Conservation (phyloP, 1,140 invertebrate species). For the Philotrypesis tridentata region DNA sequence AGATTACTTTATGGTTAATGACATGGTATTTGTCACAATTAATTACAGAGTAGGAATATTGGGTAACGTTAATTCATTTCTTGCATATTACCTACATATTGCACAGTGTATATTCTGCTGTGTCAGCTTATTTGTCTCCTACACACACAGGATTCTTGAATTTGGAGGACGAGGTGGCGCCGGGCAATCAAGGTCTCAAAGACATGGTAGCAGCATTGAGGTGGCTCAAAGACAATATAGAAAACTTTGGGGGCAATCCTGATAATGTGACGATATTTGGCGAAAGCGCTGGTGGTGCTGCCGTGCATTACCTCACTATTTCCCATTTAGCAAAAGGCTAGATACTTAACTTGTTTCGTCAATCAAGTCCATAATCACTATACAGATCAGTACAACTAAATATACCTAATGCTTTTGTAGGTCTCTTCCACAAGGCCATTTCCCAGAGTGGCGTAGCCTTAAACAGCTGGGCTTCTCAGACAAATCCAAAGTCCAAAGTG, state of each 20-base stretch:
- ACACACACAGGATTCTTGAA: slow-evolving; percentile 63
- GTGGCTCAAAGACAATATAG: slow-evolving; percentile 76
- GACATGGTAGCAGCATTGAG: slow-evolving; percentile 70
- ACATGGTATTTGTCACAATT: slow-evolving; percentile 75
- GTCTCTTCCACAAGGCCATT: slow-evolving; percentile 34
- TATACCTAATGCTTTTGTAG: no score
- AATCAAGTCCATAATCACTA: background rate
- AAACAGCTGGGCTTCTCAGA: background rate
- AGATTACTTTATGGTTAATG: slow-evolving; percentile 71
- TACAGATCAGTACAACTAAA: background rate
- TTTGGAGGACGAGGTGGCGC: slow-evolving; percentile 54
- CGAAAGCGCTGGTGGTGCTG: slow-evolving; percentile 69
- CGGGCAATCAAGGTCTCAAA: slow-evolving; percentile 67
- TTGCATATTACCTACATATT: no score
- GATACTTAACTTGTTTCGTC: background rate
- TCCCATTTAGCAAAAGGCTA: no score
- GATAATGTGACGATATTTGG: slow-evolving; percentile 71
- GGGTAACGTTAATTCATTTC: no score
- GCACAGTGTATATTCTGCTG: background rate
- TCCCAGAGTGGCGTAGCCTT: background rate
- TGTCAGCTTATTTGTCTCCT: background rate
- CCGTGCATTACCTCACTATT: slow-evolving; percentile 66
- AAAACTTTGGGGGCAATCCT: slow-evolving; percentile 73
- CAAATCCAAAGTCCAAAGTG: slow-evolving; percentile 1
- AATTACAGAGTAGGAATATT: slow-evolving; percentile 78